Evolutionary conservation across 2,113 vertebrate genomes (phyloP), one percentile per base, ranked within the genome.

Genomic region (Oreochromis tanganicae): DNA sequence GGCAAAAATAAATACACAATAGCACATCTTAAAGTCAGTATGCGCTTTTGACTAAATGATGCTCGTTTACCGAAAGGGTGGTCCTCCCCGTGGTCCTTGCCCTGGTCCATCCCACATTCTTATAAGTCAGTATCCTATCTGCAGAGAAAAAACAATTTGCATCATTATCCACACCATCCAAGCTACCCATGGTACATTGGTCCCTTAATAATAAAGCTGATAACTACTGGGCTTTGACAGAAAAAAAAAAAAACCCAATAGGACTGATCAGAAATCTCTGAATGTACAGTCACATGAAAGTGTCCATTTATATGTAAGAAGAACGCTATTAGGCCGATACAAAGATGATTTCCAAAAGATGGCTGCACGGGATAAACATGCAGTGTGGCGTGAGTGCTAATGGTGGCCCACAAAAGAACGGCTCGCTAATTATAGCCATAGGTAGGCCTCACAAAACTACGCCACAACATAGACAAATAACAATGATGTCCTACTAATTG

Each of bases 101-200:
- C 97, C 97, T 93, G 97, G 97, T 93, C 97, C 97, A 91, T 98
- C 97, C 98, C 98, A 99, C 98, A 99, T 99, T 80, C 80, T 96
- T 95, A 93, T 32, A 32, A 32, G 46, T 66, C 50, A 63, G 21
- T 82, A 48, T 83, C 5, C 61, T 82, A 81, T 80, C 88, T 92
- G 84, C 19, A 85, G 19, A 32, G 10, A 9, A 80, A 85, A 80
- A 7, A 5, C 27, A 4, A 5, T 48, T 27, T 13, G 19, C 7
- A 54, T 91, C 2, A 80, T 43, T 68, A 78, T 9, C 1, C 27
- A 81, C 17, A 32, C 29, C 16, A 24, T 34, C 14, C 57, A 9
- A 56, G 9, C 29, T 21, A 8, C 5, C 21, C n/a, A 16, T 46
- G 24, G 3, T 16, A 38, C 6, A 4, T 7, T 29, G 3, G 17